A percentile compares a stretch with the other conserved stretches of the same genome.
Conservation (phyloP, 2,113 vertebrate genomes). For the Dromas ardeola region DNA sequence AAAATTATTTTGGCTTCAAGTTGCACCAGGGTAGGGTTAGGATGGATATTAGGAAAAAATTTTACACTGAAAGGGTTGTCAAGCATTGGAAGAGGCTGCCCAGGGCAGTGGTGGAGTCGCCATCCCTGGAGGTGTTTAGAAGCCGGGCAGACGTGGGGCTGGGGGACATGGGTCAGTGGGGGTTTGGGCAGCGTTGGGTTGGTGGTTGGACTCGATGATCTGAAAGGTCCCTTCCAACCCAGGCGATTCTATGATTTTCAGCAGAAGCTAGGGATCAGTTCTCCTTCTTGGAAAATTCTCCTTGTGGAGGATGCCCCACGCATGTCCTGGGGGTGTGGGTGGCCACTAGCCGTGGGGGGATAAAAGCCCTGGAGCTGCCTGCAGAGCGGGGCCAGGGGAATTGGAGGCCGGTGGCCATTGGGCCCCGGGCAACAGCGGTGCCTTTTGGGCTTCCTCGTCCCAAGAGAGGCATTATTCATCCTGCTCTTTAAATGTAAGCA, state of each 20-base stretch:
- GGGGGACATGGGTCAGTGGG: background rate
- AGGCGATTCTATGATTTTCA: background rate
- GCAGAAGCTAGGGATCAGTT: background rate
- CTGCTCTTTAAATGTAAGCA: background rate
- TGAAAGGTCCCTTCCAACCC: background rate
- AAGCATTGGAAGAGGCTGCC: background rate
- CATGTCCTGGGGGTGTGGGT: rapidly evolving
- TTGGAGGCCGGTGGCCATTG: rapidly evolving
- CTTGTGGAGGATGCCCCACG: background rate
- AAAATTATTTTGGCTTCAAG: background rate
- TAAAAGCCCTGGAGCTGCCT: background rate
- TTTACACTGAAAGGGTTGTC: background rate
- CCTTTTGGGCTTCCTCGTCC: background rate
- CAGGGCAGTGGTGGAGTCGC: background rate
- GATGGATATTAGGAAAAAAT: background rate
- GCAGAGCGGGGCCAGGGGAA: background rate
- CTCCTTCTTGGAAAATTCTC: background rate
- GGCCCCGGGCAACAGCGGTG: background rate
- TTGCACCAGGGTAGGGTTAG: background rate
- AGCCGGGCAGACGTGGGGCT: background rate
- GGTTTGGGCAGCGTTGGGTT: background rate
- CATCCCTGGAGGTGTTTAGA: background rate
- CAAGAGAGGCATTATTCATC: rapidly evolving
- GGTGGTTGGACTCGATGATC: background rate
- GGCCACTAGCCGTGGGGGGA: background rate